phyloP scores from a whole-genome alignment of 2,888 invertebrate species.

The Eilema depressum region DNA sequence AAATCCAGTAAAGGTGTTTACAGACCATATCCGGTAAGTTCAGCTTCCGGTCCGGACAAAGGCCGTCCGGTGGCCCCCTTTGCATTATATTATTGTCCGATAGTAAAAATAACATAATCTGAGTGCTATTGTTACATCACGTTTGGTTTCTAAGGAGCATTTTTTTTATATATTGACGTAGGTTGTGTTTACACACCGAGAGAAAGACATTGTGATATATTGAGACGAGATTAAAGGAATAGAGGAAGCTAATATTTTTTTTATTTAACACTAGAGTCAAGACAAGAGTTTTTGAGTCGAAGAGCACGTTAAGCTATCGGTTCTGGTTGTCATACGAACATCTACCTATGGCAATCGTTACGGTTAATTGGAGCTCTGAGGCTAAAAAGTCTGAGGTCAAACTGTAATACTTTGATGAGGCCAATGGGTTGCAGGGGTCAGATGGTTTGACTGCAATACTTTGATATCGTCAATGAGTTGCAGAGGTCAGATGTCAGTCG shows the following conservation, averaged over 20 bases:
- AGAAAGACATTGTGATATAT: neutral
- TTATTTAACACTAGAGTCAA: too few relatives aligned
- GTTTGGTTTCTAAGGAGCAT: constrained; percentile 19
- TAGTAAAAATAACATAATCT: constrained; percentile 34
- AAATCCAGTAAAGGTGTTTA: constrained; percentile 47
- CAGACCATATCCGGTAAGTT: constrained; percentile 45
- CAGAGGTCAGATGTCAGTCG: too few relatives aligned
- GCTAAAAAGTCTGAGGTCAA: too few relatives aligned
- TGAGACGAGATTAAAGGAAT: neutral
- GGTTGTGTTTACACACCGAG: neutral
- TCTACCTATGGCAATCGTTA: too few relatives aligned
- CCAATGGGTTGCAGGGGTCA: too few relatives aligned
- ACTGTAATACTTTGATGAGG: too few relatives aligned
- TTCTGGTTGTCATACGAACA: too few relatives aligned
- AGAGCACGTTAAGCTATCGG: too few relatives aligned
- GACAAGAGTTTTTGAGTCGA: too few relatives aligned
- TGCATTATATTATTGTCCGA: constrained; percentile 27
- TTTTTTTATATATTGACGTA: constrained; percentile 4
- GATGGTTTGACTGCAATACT: too few relatives aligned
- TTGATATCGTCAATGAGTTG: too few relatives aligned
- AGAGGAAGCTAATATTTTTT: neutral
- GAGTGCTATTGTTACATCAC: constrained; percentile 43
- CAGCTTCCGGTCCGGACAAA: constrained; percentile 48
- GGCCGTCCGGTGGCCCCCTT: constrained; percentile 22
- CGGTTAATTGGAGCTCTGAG: too few relatives aligned